A percentile compares a stretch with the other conserved stretches of the same genome.
These are phyloP conservation scores for Coregonus suidteri DNA, from an alignment of 2,797 vertebrate species.

Conservation along the genomic window DNA sequence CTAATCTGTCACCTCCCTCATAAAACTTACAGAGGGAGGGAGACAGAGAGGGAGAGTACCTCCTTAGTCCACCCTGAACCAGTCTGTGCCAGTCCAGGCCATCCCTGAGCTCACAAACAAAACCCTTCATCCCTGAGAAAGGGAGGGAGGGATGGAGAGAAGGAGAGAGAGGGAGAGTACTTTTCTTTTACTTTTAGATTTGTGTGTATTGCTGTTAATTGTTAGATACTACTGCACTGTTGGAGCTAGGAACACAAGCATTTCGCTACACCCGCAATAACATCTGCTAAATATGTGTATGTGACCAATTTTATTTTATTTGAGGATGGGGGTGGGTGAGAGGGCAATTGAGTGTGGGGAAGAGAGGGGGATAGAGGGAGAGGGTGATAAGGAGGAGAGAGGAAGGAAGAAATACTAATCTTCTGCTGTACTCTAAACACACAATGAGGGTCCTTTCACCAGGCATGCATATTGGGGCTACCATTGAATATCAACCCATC, in stretches of 20 bases:
- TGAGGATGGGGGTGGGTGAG: not conserved
- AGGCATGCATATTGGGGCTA: conserved; percentile 28
- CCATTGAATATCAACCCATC: not conserved
- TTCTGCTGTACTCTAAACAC: conserved; percentile 41
- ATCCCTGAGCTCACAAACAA: conserved; percentile 69
- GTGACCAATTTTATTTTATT: no score
- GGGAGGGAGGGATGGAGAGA: conserved; percentile 22
- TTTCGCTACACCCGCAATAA: no score
- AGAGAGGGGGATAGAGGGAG: not conserved
- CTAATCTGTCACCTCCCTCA: conserved; percentile 56
- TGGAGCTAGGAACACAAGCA: no score
- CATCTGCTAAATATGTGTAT: no score
- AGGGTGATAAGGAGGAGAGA: conserved; percentile 21
- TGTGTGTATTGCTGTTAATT: no score
- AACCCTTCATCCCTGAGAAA: conserved; percentile 38
- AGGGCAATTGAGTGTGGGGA: not conserved
- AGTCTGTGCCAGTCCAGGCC: conserved; percentile 78
- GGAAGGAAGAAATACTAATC: conserved; percentile 27
- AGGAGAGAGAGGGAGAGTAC: conserved; percentile 26
- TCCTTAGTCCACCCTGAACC: conserved; percentile 70
- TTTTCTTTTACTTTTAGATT: not conserved
- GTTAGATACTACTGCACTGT: no score
- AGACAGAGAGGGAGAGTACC: not conserved
- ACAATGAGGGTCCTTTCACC: conserved; percentile 49
- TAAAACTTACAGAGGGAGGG: conserved; percentile 59